Percentiles rank a stretch among this genome's conserved stretches.
phyloP scores from a whole-genome alignment of 2,797 vertebrate species.

The Falco peregrinus region DNA sequence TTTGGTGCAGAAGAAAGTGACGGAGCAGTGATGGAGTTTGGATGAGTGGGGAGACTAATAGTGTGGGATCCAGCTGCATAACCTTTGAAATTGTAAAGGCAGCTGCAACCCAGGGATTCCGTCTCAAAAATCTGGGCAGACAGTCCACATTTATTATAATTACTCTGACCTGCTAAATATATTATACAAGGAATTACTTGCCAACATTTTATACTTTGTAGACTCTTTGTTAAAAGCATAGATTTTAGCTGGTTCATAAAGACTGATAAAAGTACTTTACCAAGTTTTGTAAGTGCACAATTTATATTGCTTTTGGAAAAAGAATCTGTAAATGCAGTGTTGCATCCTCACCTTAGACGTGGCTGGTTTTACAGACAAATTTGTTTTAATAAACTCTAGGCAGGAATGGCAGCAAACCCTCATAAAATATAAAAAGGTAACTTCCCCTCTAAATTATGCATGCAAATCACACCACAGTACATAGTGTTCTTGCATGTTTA shows the following conservation, averaged over 20 bases:
- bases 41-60: background rate
- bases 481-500: conserved; percentile 45
- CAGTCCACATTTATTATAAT: background rate
- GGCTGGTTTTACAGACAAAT: background rate
- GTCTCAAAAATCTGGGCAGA: background rate
- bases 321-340: background rate
- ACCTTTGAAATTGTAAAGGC: background rate
- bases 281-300: background rate
- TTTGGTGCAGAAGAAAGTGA: background rate
- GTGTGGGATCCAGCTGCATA: background rate
- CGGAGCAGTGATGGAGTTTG: background rate
- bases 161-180: background rate
- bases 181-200: background rate
- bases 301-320: background rate
- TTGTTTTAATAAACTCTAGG: background rate
- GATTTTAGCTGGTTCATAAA: background rate
- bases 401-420: background rate
- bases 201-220: background rate
- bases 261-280: background rate
- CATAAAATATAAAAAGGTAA: conserved; percentile 2
- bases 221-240: background rate
- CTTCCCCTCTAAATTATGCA: conserved; percentile 14
- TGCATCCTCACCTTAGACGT: background rate
- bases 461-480: conserved; percentile 34
- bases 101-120: background rate